Evolutionary conservation across 1,140 invertebrate species (phyloP).

Genomic region (Epicauta chinensis): DNA sequence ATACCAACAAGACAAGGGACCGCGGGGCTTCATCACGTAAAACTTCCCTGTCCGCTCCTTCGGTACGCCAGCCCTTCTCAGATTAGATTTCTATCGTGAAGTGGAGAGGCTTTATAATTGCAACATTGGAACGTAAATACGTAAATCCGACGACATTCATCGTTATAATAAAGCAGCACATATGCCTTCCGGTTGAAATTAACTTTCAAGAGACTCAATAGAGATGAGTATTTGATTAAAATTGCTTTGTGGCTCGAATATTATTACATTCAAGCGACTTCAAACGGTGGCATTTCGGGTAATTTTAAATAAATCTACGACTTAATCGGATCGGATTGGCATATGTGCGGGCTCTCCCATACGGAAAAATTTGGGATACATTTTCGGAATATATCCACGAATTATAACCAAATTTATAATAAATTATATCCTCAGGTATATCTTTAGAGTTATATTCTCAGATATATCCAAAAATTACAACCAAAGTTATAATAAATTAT

Average conservation of each 20-base stretch:
- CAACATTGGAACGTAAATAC: constrained; percentile 17
- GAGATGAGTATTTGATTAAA: constrained; percentile 18
- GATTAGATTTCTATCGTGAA: constrained; percentile 17
- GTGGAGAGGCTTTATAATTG: constrained; percentile 17
- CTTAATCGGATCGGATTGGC: too few species aligned
- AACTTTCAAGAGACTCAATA: constrained; percentile 12
- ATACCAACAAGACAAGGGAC: constrained; percentile 34
- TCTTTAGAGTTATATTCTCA: too few species aligned
- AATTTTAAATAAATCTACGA: too few species aligned
- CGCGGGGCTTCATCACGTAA: constrained; percentile 20
- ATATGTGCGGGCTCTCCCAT: too few species aligned
- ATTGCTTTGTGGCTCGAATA: constrained; percentile 10
- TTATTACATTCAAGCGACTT: neutral
- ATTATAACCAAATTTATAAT: too few species aligned
- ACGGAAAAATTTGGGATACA: too few species aligned
- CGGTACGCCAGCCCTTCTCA: neutral
- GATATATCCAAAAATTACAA: too few species aligned
- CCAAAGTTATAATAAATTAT: too few species aligned
- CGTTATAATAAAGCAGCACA: constrained; percentile 2
- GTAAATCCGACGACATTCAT: constrained; percentile 1
- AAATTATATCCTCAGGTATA: too few species aligned
- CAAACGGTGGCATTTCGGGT: too few species aligned
- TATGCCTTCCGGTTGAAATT: constrained; percentile 10
- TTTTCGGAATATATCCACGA: too few species aligned
- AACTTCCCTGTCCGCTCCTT: neutral